phyloP scores from a whole-genome alignment of 1,140 invertebrate genomes.

The Bombus affinis region DNA sequence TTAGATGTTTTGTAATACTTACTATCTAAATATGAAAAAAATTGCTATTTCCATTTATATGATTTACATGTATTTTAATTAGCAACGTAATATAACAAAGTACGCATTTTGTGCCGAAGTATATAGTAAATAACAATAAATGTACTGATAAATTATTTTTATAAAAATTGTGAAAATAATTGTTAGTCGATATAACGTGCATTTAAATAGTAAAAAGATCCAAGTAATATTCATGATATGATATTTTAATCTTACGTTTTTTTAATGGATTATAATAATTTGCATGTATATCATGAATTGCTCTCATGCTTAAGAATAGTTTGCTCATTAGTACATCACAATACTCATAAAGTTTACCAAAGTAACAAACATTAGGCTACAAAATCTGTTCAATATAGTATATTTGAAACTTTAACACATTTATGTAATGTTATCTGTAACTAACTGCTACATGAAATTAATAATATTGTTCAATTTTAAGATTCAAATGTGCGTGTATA shows the following conservation, averaged over 20 bases:
- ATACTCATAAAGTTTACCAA: background rate
- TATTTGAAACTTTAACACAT: background rate
- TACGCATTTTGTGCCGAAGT: background rate
- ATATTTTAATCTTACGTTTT: background rate
- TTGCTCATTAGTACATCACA: background rate
- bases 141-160: background rate
- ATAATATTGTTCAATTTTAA: background rate
- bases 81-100: background rate
- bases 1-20: background rate
- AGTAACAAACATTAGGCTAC: background rate
- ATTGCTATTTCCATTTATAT: background rate
- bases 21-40: background rate
- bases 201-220: background rate
- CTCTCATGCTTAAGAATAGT: conserved; percentile 44
- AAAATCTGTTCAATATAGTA: background rate
- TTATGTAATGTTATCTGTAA: background rate
- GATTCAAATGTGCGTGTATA: background rate
- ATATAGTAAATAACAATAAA: background rate
- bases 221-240: background rate
- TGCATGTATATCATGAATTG: conserved; percentile 48
- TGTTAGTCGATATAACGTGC: background rate
- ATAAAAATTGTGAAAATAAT: background rate
- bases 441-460: background rate
- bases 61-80: background rate
- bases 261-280: background rate